Evolutionary conservation across 2,888 invertebrate species (phyloP), one percentile per base, ranked within the genome.

Genomic region (Cacoxenus indagator): DNA sequence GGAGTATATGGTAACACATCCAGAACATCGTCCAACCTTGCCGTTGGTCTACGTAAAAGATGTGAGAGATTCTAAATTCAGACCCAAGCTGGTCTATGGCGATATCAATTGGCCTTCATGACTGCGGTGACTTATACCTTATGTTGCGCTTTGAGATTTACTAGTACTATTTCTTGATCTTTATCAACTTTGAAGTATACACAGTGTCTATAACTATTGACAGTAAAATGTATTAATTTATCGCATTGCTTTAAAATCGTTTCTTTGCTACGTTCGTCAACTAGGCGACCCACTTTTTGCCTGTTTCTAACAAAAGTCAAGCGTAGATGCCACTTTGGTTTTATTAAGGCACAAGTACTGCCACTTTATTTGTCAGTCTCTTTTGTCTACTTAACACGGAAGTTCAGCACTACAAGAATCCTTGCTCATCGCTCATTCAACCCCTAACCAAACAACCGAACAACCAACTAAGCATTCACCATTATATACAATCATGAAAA

Each of bases 361-460:
- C 24, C 54, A 65, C 65, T 65, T 54, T 65, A 65, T 37, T 65
- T 61, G 19, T n/a, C 24, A 24, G 11, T 11, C 55, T 57, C n/a
- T 29, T 2, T 73, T 73, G 73, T 55, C 77, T 83, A 73, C 83
- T 83, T 83, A 83, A 77, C 76, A 81, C 82, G 82, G 74, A 78
- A 75, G 80, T 73, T 79, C 43, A 24, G 43, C 24, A 62, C 61
- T 62, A 45, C 43, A 59, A 59, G 61, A 31, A 45, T 51, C 9
- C 51, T 51, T 57, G 67, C 72, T 73, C 83, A 81, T 74, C 68
- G 43, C 11, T 55, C 55, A n/a, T 55, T 17, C 9, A 59, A 26
- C 59, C 1, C 9, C 59, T 59, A 17, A 11, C 31, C 17, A 14
- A 8, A 59, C 17, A 27, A 27, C n/a, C 5, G 5, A 55, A 55